phyloP scores from a whole-genome alignment of 2,797 vertebrate genomes.

The Melopsittacus undulatus region DNA sequence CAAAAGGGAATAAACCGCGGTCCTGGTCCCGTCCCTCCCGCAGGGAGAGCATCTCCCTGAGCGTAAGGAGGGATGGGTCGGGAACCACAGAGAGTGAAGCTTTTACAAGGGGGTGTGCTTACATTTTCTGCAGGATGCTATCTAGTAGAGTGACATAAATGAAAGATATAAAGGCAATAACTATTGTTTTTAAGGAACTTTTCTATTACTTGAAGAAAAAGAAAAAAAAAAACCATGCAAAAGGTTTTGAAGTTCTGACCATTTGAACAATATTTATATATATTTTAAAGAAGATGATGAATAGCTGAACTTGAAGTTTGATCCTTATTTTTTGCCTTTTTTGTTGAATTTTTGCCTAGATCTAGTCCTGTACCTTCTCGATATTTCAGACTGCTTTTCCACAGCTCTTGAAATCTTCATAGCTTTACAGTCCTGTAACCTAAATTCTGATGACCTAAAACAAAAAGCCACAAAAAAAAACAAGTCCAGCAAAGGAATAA shows the following conservation, averaged over 20 bases:
- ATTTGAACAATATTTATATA: conserved; percentile 60
- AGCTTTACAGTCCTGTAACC: conserved; percentile 54
- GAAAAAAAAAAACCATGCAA: not conserved
- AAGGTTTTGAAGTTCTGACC: conserved; percentile 54
- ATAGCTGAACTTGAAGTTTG: conserved; percentile 44
- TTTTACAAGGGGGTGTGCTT: not conserved
- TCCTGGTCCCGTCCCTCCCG: rapidly evolving
- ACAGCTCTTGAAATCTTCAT: conserved; percentile 34
- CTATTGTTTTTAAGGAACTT: conserved; percentile 61
- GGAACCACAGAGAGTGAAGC: not conserved
- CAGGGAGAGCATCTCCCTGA: not conserved
- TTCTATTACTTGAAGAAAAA: conserved; percentile 73
- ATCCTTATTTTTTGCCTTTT: not conserved
- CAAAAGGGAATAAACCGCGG: not conserved
- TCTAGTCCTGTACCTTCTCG: conserved; percentile 11
- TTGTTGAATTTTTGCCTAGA: conserved; percentile 13
- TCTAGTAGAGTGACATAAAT: conserved; percentile 59
- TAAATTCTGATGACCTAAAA: conserved; percentile 33
- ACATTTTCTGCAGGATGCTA: conserved; percentile 50
- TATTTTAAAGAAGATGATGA: conserved; percentile 44
- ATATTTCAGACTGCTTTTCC: conserved; percentile 4
- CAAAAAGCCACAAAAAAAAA: not conserved
- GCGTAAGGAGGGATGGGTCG: not conserved
- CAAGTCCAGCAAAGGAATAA: not conserved
- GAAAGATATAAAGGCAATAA: conserved; percentile 73